phyloP scores from a whole-genome alignment of 2,113 vertebrate species.

The Lamprologus speciosus region DNA sequence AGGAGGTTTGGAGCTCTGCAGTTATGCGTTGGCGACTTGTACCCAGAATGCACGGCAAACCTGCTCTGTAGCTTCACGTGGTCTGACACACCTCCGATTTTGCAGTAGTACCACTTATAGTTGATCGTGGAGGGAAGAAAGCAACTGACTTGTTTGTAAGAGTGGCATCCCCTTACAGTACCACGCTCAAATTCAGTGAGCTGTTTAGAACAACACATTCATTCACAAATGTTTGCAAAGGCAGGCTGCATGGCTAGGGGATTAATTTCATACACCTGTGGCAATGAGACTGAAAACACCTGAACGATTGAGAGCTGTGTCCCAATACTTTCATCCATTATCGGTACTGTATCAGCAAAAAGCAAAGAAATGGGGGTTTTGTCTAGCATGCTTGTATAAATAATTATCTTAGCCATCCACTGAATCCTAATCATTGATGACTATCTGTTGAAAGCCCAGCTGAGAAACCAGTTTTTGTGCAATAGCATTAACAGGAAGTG shows the following conservation, averaged over 20 bases:
- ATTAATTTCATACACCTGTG: neutral
- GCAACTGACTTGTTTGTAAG: neutral
- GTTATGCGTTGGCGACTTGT: neutral
- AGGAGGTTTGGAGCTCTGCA: neutral
- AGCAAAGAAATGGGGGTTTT: neutral
- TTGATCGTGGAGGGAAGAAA: neutral
- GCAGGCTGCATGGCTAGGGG: rapidly evolving
- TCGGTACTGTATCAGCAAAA: neutral
- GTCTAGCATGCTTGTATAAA: neutral
- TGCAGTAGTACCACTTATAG: neutral
- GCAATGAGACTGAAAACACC: neutral
- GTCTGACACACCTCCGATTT: neutral
- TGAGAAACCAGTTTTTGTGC: neutral
- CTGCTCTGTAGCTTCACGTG: neutral
- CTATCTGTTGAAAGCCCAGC: neutral
- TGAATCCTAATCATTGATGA: neutral
- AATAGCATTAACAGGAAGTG: neutral
- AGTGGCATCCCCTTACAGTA: neutral
- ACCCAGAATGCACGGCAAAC: neutral
- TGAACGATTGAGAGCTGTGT: neutral
- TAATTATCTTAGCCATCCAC: neutral
- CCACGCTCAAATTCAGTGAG: neutral
- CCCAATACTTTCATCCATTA: neutral
- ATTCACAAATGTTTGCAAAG: rapidly evolving
- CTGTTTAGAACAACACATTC: neutral